Percentiles rank a stretch among this genome's conserved stretches.
phyloP scores from a whole-genome alignment of 2,888 invertebrate species.

The Cephus sareptanus region DNA sequence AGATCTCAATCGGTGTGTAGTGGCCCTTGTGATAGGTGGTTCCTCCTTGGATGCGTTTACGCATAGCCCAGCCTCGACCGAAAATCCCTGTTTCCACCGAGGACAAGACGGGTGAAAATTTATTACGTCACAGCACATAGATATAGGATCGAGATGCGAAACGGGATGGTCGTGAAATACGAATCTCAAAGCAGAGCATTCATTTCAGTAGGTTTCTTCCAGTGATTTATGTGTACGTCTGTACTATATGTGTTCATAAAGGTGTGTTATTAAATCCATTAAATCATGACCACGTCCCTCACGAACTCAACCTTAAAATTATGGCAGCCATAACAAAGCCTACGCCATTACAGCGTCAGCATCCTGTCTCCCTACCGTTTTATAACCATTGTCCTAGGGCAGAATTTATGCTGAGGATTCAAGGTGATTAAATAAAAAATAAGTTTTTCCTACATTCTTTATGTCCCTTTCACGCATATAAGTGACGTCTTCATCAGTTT shows the following conservation, averaged over 20 bases:
- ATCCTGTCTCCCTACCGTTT: neutral
- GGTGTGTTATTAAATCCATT: slow-evolving; percentile 10
- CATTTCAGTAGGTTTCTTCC: neutral
- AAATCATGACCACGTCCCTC: slow-evolving; percentile 4
- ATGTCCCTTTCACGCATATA: neutral
- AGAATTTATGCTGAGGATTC: neutral
- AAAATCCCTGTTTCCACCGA: no score
- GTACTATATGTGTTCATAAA: neutral
- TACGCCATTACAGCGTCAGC: neutral
- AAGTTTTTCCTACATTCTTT: neutral
- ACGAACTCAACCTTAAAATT: neutral
- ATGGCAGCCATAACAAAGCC: slow-evolving; percentile 3
- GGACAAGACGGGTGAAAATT: no score
- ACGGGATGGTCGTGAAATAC: neutral
- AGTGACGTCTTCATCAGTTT: neutral
- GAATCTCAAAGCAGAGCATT: neutral
- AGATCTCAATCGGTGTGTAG: no score
- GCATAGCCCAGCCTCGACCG: no score
- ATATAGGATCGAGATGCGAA: neutral
- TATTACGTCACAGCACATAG: neutral
- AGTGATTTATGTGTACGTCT: neutral
- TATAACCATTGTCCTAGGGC: neutral
- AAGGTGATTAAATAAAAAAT: no score
- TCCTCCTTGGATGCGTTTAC: no score
- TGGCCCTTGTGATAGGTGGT: no score